Conservation (phyloP, 92 coral and sea anemone species). For the Zoanthus gigantus region DNA sequence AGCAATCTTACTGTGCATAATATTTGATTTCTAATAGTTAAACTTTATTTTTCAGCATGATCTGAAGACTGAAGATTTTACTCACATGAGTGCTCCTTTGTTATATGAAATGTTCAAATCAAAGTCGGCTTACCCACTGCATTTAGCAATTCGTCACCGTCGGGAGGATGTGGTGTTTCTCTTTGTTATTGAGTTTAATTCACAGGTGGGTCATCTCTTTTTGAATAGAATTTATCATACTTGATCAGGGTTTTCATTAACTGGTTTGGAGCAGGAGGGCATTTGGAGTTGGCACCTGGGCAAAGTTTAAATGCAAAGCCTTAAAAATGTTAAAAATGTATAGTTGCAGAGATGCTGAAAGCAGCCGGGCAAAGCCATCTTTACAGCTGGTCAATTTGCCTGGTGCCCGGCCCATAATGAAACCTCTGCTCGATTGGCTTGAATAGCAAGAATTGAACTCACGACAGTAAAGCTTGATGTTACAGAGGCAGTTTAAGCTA, state of each 20-base stretch:
- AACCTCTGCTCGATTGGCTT: no score
- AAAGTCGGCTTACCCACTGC: slow-evolving; percentile 92
- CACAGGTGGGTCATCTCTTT: slow-evolving; percentile 66
- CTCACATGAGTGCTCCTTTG: slow-evolving; percentile 91
- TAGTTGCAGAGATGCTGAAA: no score
- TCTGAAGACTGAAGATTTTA: slow-evolving; percentile 94
- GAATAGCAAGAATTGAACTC: background rate
- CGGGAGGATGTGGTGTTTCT: slow-evolving; percentile 95
- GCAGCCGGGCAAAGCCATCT: no score
- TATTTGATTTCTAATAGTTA: background rate
- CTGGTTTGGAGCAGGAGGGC: background rate
- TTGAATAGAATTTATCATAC: no score
- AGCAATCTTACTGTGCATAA: background rate
- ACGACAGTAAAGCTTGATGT: background rate
- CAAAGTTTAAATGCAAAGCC: no score
- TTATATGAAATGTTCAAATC: slow-evolving; percentile 96
- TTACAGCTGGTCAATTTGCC: no score
- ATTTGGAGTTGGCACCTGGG: no score
- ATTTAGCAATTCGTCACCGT: slow-evolving; percentile 96
- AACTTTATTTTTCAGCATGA: slow-evolving; percentile 76
- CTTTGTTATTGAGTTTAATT: slow-evolving; percentile 91
- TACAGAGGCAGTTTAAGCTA: no score
- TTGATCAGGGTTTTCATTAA: no score
- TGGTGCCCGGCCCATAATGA: no score
- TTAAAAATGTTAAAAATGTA: no score